Conservation (phyloP, 1,140 invertebrate genomes). For the Caenorhabditis remanei region DNA sequence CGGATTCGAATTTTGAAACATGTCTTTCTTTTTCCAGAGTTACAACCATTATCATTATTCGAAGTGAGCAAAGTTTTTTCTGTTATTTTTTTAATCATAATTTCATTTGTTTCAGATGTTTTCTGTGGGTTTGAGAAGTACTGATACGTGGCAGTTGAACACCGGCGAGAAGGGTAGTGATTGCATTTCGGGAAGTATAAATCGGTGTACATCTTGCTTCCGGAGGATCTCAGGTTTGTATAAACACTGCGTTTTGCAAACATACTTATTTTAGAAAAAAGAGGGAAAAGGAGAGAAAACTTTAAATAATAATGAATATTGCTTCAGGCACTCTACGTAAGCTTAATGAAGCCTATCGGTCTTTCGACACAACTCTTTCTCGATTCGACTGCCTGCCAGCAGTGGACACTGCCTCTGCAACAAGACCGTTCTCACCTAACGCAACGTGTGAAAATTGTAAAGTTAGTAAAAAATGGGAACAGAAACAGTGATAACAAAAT, state of each 20-base stretch:
- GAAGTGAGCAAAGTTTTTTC: background rate
- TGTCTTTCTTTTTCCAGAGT: conserved; percentile 29
- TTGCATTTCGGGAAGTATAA: conserved; percentile 38
- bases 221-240: conserved; percentile 25
- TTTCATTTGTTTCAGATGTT: conserved; percentile 11
- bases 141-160: conserved; percentile 38
- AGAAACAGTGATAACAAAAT: background rate
- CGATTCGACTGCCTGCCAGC: conserved; percentile 76
- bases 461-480: conserved; percentile 66
- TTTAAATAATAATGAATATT: conserved; percentile 10
- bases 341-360: conserved; percentile 57
- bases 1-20: conserved; percentile 39
- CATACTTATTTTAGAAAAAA: background rate
- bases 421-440: conserved; percentile 77
- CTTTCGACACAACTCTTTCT: conserved; percentile 64
- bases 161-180: conserved; percentile 38
- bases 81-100: background rate
- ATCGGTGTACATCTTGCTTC: conserved; percentile 39
- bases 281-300: background rate
- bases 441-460: conserved; percentile 75
- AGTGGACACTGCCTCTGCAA: conserved; percentile 72
- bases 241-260: no score
- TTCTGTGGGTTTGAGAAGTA: conserved; percentile 27
- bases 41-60: conserved; percentile 34
- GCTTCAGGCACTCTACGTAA: conserved; percentile 55